Evolutionary conservation across 2,797 vertebrate genomes (phyloP), one percentile per base, ranked within the genome.

Genomic region (Esox lucius): DNA sequence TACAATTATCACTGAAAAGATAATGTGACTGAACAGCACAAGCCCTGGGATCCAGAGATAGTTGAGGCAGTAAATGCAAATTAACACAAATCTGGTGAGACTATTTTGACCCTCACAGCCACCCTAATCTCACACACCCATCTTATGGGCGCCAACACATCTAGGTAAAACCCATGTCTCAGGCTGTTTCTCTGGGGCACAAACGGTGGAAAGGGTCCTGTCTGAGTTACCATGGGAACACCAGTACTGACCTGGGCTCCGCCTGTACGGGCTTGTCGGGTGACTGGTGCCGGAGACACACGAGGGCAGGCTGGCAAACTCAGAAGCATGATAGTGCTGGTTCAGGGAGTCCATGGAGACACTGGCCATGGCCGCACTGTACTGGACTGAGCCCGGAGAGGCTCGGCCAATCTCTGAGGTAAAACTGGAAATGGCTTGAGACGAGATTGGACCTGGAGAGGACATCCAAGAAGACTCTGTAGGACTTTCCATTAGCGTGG

Each of bases 201-300:
- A 3, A 46, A 42, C 12, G 11, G 42, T 2, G 42, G 8, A 46
- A 46, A 46, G 6, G 11, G 42, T 46, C 42, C 35, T 39, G 39
- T 39, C 35, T 3, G 35, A 39, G 35, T 3, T 8, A 7, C 42
- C 8, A 5, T 39, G 53, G 53, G 13, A 24, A 2, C 35, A 9
- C n/a, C n/a, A 59, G 22, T 53, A 17, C 84, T 77, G 81, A 94
- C 94, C 93, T 87, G 93, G 88, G 42, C 92, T 92, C 68, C 92
- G 92, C 72, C 91, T 89, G 79, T 91, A 94, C 56, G 85, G 0
- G 89, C 16, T 7, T 13, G 77, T 35, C 88, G 84, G 64, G 22
- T 84, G 82, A 48, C 76, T 31, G 11, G 80, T 49, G 64, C 70
- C 84, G 78, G 82, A 71, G 86, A 91, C 93, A 78, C 91, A 89